These are phyloP conservation scores for Liolophura sinensis DNA, from an alignment of 1,140 invertebrate genomes.

Conservation along the genomic window DNA sequence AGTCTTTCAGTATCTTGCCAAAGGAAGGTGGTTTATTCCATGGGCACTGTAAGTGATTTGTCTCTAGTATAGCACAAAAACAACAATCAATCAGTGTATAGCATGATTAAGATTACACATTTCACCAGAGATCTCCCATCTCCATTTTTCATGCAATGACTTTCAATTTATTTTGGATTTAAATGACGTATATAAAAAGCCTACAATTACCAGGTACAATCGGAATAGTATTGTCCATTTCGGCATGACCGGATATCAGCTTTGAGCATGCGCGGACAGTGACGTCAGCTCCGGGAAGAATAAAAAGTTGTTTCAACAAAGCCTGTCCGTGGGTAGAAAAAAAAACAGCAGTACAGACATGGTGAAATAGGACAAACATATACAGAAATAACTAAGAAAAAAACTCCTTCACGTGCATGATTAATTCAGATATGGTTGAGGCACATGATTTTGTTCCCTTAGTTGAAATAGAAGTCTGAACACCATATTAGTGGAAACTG, in stretches of 20 bases:
- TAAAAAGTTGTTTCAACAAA: conserved; percentile 40
- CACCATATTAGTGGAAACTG: background rate
- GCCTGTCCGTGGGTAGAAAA: conserved; percentile 24
- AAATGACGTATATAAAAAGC: conserved; percentile 1
- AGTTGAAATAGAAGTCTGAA: background rate
- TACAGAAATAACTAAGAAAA: background rate
- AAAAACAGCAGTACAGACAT: too few relatives aligned
- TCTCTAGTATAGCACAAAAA: too few relatives aligned
- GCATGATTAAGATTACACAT: too few relatives aligned
- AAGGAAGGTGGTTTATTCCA: too few relatives aligned
- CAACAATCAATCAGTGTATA: too few relatives aligned
- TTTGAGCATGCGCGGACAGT: conserved; percentile 37
- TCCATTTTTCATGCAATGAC: too few relatives aligned
- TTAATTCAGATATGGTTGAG: background rate
- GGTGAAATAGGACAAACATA: too few relatives aligned
- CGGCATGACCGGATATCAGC: conserved; percentile 19
- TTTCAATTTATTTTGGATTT: too few relatives aligned
- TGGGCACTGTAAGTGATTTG: too few relatives aligned
- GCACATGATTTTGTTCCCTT: background rate
- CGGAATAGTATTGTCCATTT: conserved; percentile 36
- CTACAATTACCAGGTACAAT: conserved; percentile 30
- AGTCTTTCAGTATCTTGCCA: too few relatives aligned
- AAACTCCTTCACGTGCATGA: background rate
- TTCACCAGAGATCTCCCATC: too few relatives aligned
- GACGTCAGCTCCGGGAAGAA: conserved; percentile 43